Evolutionary conservation across 2,888 invertebrate genomes (phyloP), one percentile per base, ranked within the genome.

Genomic region (Xestobium rufovillosum): DNA sequence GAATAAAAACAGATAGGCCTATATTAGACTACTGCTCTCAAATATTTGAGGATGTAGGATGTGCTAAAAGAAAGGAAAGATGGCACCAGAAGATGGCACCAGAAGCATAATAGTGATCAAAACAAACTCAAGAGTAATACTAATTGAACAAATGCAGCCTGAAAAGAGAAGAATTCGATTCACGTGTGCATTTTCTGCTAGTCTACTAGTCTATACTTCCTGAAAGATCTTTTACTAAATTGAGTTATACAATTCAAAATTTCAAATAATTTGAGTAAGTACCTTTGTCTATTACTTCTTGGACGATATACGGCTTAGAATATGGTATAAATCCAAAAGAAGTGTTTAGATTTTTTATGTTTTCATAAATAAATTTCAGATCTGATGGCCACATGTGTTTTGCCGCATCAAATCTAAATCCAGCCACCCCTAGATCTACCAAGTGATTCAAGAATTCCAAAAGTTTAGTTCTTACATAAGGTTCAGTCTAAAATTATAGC

Each of bases 201-300:
- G n/a, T n/a, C n/a, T n/a, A n/a, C n/a, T n/a, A n/a, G n/a, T n/a
- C n/a, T n/a, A n/a, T n/a, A n/a, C n/a, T n/a, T n/a, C n/a, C n/a
- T n/a, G n/a, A n/a, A n/a, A n/a, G n/a, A n/a, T n/a, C n/a, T n/a
- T n/a, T n/a, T n/a, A n/a, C 23, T 19, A 19, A 19, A 19, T 8
- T 19, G 23, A 19, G 23, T n/a, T 8, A 19, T 19, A n/a, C n/a
- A 19, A 19, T 19, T 19, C n/a, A 8, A 8, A n/a, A n/a, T 19
- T 19, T 6, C n/a, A 6, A 6, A 19, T 8, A 6, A 19, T 6
- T 19, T 19, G 23, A 19, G n/a, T 6, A 6, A 8, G 23, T 23
- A 50, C 57, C 58, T 3, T 78, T 67, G 53, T 85, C 85, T 39
- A 85, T 83, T 4, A 87, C 86, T 65, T 84, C 84, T 57, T 83